Base-by-base conservation (phyloP, 2,113 vertebrate species). In the Suncus etruscus region DNA sequence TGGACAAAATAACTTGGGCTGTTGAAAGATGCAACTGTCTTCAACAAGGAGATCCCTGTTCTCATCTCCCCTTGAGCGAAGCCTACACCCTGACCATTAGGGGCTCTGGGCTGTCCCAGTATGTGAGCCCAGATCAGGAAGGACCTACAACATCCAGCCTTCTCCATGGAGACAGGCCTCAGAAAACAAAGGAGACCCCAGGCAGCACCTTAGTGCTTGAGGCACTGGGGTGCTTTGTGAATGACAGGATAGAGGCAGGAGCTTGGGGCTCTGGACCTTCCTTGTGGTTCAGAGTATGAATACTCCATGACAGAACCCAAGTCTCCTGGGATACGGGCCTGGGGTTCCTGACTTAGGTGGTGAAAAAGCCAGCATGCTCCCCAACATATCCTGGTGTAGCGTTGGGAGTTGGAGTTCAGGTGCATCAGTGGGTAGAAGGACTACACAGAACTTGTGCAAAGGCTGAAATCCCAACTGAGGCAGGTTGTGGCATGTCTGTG, bases 391-490 rank as follows among this genome's bases (percentile, higher is more conserved):
- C 5, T 39, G 3, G 20, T 1, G 8, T 69, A 6, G 58, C 6
- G 4, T 15, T 18, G 81, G 68, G 20, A 32, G 63, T 45, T 25
- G 45, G 15, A 22, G 3, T 51, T 25, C 50, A 25, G 75, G 68
- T n/a, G n/a, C 12, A 4, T 22, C 1, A 0, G 25, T 22, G 10
- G 0, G 0, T 29, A 27, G 39, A 39, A 22, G 48, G 25, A 66
- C 65, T 20, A 20, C 58, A 20, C 58, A 58, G 54, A 58, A 58
- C 3, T 18, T 58, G 54, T 58, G 54, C 58, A 39, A 39, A 39
- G 39, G 39, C 39, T 39, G 39, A 39, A 39, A 5, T 39, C 39
- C 39, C 51, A 10, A 8, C 51, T 2, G 11, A 54, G 51, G 15
- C 51, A 12, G 51, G 51, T 54, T 10, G 51, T 15, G 15, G 51